Base-by-base conservation (phyloP, 2,113 vertebrate genomes). In the Hirundichthys speculiger region DNA sequence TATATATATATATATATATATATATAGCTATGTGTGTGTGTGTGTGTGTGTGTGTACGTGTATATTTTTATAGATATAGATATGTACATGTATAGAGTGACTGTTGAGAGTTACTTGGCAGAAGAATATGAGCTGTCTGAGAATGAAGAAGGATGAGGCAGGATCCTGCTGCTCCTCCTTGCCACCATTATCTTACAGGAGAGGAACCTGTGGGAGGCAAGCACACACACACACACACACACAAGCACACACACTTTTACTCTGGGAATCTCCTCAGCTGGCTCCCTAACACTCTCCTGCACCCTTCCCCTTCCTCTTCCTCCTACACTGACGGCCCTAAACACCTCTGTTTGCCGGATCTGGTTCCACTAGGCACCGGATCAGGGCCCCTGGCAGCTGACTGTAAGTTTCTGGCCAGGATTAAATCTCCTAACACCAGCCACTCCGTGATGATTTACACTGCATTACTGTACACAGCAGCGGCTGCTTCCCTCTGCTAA, bases 101-200 rank as follows among this genome's bases (percentile, higher is more conserved):
- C 57, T 72, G 90, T 88, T 92, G 88, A 66, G 80, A 85, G 93
- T 90, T 92, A 89, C 89, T 92, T 93, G 77, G 71, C 68, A 77
- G 80, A 84, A 88, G 73, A 92, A 88, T 89, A 88, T 47, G 18
- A 83, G 73, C 73, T 86, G 89, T 77, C 83, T 75, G 53, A 41
- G 75, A 82, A 75, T 89, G 74, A 89, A 88, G 88, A 89, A 79
- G 77, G 86, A 89, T 87, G 80, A 82, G 85, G 83, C 80, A 30
- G 78, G 84, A 72, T 79, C 87, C 88, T 84, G 84, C 85, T 86
- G 82, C 70, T 82, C 80, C 77, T 85, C 71, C 69, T 79, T 52
- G n/a, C 68, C 73, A 70, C 86, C 65, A 90, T 90, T 86, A 85
- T 89, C 78, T 80, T 83, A 83, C 87, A 87, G 75, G 78, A 86